Evolutionary conservation across 2,888 invertebrate genomes (phyloP).

Genomic region (Glomeris marginata): DNA sequence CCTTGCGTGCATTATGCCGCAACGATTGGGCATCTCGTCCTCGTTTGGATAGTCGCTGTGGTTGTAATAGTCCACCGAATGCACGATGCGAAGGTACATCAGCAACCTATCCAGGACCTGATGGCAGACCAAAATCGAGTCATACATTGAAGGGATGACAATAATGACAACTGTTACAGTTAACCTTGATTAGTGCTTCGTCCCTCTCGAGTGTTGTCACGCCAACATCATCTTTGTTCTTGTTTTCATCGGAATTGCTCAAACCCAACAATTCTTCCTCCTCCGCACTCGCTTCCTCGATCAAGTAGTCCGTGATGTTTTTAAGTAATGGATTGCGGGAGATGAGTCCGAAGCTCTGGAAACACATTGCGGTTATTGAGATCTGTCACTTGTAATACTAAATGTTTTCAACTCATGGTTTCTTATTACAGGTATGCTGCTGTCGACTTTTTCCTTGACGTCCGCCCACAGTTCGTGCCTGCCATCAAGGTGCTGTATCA

Average conservation of each 20-base stretch:
- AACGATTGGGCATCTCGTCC: conserved; percentile 98
- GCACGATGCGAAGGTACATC: conserved; percentile 86
- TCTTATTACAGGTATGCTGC: conserved; percentile 9
- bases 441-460: conserved; percentile 19
- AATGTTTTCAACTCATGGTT: too few species aligned
- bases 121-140: conserved; percentile 11
- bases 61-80: conserved; percentile 98
- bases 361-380: conserved; percentile 5
- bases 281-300: conserved; percentile 96
- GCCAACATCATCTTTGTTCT: conserved; percentile 22
- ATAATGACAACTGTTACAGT: conserved; percentile 11
- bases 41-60: conserved; percentile 98
- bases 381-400: neutral
- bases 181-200: conserved; percentile 50
- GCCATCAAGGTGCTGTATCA: conserved; percentile 76
- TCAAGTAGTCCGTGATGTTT: conserved; percentile 93
- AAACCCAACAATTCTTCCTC: conserved; percentile 79
- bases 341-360: conserved; percentile 23
- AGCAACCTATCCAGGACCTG: conserved; percentile 59
- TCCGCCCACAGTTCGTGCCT: conserved; percentile 63
- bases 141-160: neutral
- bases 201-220: conserved; percentile 45
- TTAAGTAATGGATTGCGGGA: conserved; percentile 74
- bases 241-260: conserved; percentile 34
- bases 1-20: conserved; percentile 95